Percentiles rank a stretch among this genome's conserved stretches.
Evolutionary conservation across 2,888 invertebrate species (phyloP).

Genomic region (Prosopocoilus inquinatus): DNA sequence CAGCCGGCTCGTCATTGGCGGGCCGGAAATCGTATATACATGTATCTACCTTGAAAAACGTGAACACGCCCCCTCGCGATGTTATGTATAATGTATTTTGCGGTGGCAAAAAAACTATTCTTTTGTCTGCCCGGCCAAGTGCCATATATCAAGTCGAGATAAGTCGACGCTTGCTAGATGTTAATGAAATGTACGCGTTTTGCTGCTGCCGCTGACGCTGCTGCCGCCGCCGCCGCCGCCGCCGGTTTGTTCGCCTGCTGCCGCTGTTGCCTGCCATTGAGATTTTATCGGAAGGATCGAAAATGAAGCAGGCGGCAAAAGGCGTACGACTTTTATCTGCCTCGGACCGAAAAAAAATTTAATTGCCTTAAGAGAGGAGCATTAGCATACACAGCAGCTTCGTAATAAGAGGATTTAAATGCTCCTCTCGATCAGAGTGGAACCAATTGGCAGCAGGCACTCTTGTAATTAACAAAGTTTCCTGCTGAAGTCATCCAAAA

Average conservation of each 20-base stretch:
- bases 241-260: neutral
- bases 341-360: too few species aligned
- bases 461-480: too few species aligned
- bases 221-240: neutral
- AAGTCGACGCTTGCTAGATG: conserved; percentile 4
- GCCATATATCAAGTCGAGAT: conserved; percentile 38
- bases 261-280: neutral
- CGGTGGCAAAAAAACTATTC: conserved; percentile 40
- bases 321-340: too few species aligned
- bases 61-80: conserved; percentile 40
- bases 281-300: neutral
- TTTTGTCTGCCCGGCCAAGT: conserved; percentile 42
- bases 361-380: too few species aligned
- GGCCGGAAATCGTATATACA: conserved; percentile 25
- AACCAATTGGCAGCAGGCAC: too few species aligned
- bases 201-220: neutral
- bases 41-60: conserved; percentile 43
- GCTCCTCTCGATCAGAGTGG: too few species aligned
- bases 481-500: too few species aligned
- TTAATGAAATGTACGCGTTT: neutral
- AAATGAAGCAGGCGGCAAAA: too few species aligned
- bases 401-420: too few species aligned
- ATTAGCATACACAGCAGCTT: too few species aligned
- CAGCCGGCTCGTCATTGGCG: conserved; percentile 23
- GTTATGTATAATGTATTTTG: conserved; percentile 50